Conservation (phyloP, 2,113 vertebrate species). For the Hippocampus guttulatus region DNA sequence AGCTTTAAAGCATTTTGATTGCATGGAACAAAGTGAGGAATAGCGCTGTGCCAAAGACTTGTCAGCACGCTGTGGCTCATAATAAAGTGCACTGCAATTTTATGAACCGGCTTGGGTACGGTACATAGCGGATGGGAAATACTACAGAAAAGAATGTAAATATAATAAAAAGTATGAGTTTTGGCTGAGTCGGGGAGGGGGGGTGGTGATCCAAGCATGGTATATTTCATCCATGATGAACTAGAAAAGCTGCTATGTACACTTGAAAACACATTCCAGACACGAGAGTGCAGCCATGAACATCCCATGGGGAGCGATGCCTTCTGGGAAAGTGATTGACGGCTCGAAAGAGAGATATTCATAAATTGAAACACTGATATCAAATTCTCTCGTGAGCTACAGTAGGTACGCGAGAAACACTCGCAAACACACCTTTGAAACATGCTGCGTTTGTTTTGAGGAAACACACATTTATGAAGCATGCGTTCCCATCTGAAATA, state of each 20-base stretch:
- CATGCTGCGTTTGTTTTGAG: constrained; percentile 28
- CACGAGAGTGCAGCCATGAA: constrained; percentile 10
- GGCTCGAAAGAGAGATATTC: constrained; percentile 21
- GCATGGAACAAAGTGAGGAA: constrained; percentile 13
- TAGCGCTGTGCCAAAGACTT: constrained; percentile 2
- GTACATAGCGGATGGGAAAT: constrained; percentile 10
- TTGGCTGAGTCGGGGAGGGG: constrained; percentile 1
- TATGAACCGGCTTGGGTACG: constrained; percentile 18
- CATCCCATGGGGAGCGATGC: constrained; percentile 15
- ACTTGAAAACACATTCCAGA: constrained; percentile 12
- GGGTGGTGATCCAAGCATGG: neutral
- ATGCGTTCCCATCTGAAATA: constrained; percentile 1
- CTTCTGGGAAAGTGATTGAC: constrained; percentile 19
- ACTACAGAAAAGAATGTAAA: constrained; percentile 17
- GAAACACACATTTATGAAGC: constrained; percentile 6
- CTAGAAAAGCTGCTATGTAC: constrained; percentile 4
- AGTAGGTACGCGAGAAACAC: neutral
- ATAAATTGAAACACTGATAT: constrained; percentile 32
- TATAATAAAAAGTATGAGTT: constrained; percentile 12
- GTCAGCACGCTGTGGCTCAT: constrained; percentile 7
- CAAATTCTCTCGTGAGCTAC: constrained; percentile 19
- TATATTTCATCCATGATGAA: constrained; percentile 19
- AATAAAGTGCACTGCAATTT: constrained; percentile 21
- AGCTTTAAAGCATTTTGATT: constrained; percentile 19
- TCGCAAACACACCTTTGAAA: constrained; percentile 29